phyloP scores from a whole-genome alignment of 2,888 invertebrate genomes.

The Scaptodrosophila latifasciaeformis region DNA sequence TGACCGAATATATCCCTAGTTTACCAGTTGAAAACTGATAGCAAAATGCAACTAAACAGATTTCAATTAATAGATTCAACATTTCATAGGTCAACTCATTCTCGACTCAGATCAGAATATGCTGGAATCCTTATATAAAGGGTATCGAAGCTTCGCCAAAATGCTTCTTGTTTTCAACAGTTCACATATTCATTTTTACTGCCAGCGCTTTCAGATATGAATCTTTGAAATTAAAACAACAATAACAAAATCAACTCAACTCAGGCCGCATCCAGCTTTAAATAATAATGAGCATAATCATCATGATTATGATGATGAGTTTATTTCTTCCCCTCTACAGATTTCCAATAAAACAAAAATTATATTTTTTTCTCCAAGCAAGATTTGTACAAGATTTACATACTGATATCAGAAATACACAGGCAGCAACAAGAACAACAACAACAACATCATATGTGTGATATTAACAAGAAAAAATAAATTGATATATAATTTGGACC shows the following conservation, averaged over 20 bases:
- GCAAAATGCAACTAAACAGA: too few species aligned
- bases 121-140: too few species aligned
- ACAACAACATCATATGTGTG: constrained; percentile 14
- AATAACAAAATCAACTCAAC: constrained; percentile 24
- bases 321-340: constrained; percentile 66
- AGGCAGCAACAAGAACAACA: constrained; percentile 24
- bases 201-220: constrained; percentile 57
- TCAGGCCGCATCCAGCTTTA: too few species aligned
- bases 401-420: constrained; percentile 59
- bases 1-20: too few species aligned
- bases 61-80: too few species aligned
- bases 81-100: too few species aligned
- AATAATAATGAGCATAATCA: neutral
- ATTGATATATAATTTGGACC: too few species aligned
- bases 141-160: too few species aligned
- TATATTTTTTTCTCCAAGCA: constrained; percentile 35
- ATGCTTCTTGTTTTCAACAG: constrained; percentile 45
- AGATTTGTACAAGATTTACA: constrained; percentile 55
- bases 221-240: constrained; percentile 36
- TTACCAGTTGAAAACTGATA: too few species aligned
- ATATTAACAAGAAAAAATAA: constrained; percentile 11
- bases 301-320: constrained; percentile 13
- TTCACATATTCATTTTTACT: constrained; percentile 68
- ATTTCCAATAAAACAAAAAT: constrained; percentile 63
- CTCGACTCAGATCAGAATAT: too few species aligned